A percentile compares a stretch with the other conserved stretches of the same genome.
Conservation (phyloP, 1,140 invertebrate genomes). For the Helicoverpa zea region DNA sequence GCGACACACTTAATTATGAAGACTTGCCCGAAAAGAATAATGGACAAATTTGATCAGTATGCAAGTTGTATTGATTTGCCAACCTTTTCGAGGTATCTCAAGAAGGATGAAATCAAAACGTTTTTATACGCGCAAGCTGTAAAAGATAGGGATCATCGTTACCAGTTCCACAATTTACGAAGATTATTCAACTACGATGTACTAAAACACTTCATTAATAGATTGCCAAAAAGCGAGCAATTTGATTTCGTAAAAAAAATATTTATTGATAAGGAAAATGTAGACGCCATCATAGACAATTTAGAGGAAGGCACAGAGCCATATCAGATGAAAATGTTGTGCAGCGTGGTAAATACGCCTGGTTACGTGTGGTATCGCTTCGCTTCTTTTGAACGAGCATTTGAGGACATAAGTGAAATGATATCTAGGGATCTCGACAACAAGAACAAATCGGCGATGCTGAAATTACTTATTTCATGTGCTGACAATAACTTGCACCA, state of each 20-base stretch:
- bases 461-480: constrained; percentile 61
- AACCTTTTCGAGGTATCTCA: constrained; percentile 66
- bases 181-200: constrained; percentile 49
- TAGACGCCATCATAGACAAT: constrained; percentile 20
- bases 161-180: constrained; percentile 46
- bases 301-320: constrained; percentile 49
- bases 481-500: constrained; percentile 58
- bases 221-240: constrained; percentile 64
- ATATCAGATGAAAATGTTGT: constrained; percentile 51
- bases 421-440: constrained; percentile 56
- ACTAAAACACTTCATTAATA: constrained; percentile 57
- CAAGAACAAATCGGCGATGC: constrained; percentile 57
- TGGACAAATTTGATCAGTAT: constrained; percentile 66
- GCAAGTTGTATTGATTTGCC: constrained; percentile 59
- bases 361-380: constrained; percentile 66
- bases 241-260: constrained; percentile 69
- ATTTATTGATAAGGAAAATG: constrained; percentile 66
- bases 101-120: constrained; percentile 64
- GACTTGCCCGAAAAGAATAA: constrained; percentile 59
- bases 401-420: constrained; percentile 63
- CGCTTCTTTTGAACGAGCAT: constrained; percentile 68
- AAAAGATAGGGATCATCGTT: constrained; percentile 39
- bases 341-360: background rate
- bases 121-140: constrained; percentile 64
- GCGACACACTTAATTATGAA: constrained; percentile 67